Base-by-base conservation (phyloP, 2,113 vertebrate genomes). In the Ictidomys tridecemlineatus region DNA sequence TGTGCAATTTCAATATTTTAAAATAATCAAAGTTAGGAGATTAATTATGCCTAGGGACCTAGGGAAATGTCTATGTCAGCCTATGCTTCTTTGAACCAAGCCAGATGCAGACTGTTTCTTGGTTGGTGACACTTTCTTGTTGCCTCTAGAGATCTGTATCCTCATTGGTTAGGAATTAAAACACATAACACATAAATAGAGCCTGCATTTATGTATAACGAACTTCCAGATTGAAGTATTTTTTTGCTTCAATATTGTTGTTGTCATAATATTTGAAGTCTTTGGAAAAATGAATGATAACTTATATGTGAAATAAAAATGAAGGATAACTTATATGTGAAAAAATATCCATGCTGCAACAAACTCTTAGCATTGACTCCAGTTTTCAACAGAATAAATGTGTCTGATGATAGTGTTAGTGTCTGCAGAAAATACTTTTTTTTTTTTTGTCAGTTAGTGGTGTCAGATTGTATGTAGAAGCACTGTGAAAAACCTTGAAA, bases 321-420 rank as follows among this genome's bases (percentile, higher is more conserved):
- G 9, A 85, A 30, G 39, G 42, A 45, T 89, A 88, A 80, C 78
- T 39, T 51, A 2, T 72, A 85, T 85, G n/a, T 70, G 20, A 88
- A 80, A 88, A 91, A 61, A n/a, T 34, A 93, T 45, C 45, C n/a
- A 77, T 42, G 22, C 11, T 63, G 12, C 53, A 94, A 82, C 84
- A 39, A 88, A 42, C 11, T 89, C 74, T 77, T 17, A 63, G 63
- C 53, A 13, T 20, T 58, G 22, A 73, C 30, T 85, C 51, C 2
- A 48, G 10, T 94, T 93, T 93, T 90, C 30, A 56, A 22, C 16
- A 90, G 18, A 73, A 95, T n/a, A n/a, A 53, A 26, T 80, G 34
- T 76, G 51, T 92, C 53, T 78, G 13, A 63, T 11, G 28, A 13
- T 58, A 73, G 26, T 28, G 20, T 61, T 10, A 13, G 9, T 45